Evolutionary conservation across 2,797 vertebrate species (phyloP).

Genomic region (Arctocebus calabarensis): DNA sequence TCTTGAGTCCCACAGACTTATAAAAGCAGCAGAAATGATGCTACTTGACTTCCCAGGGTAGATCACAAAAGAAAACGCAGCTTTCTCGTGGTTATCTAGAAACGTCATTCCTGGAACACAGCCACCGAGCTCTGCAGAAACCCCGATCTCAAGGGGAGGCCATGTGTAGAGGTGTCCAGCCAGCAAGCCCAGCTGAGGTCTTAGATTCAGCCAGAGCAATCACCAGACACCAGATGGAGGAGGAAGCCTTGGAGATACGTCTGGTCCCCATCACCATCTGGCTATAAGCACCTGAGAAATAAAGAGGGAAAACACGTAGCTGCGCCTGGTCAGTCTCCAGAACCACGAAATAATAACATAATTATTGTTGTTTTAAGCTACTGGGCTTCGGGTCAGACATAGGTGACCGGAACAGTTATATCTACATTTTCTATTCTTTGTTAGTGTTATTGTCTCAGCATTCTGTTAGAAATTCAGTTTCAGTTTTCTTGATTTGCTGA

Average conservation of each 20-base stretch:
- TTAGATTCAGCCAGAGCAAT: conserved; percentile 6
- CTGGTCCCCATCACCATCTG: conserved; percentile 1
- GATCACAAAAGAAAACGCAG: conserved; percentile 53
- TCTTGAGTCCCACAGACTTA: neutral
- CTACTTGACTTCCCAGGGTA: conserved; percentile 34
- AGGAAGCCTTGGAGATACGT: neutral
- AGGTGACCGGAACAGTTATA: neutral
- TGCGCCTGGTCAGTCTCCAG: neutral
- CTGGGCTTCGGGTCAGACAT: neutral
- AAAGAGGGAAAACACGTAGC: neutral
- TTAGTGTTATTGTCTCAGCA: neutral
- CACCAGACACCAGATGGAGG: neutral
- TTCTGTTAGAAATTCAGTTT: neutral
- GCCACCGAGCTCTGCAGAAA: conserved; percentile 52
- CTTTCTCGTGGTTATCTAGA: conserved; percentile 55
- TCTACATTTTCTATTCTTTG: neutral
- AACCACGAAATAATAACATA: neutral
- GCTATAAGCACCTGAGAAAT: neutral
- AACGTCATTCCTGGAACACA: conserved; percentile 50
- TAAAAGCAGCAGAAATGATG: conserved; percentile 36
- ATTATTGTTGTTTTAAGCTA: neutral
- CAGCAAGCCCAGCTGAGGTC: conserved; percentile 46
- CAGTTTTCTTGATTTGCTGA: neutral
- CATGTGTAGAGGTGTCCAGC: conserved; percentile 7
- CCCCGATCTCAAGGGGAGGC: conserved; percentile 39